Evolutionary conservation across 2,113 vertebrate genomes (phyloP), one percentile per base, ranked within the genome.

Genomic region (Dipodomys spectabilis): DNA sequence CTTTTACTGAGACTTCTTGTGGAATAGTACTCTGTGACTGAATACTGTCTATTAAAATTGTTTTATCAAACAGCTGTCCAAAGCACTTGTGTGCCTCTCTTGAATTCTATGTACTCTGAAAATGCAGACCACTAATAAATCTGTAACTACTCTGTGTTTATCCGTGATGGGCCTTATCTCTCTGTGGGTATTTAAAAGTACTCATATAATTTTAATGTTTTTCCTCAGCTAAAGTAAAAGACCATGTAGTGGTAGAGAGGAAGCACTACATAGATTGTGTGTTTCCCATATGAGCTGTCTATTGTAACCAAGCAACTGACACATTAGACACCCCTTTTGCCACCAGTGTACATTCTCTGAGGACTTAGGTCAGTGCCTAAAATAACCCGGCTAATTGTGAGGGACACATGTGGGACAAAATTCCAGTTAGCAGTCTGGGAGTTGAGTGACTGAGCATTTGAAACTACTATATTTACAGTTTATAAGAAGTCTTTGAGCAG

Each of bases 331-430:
- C 96, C 88, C 97, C 97, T 64, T 96, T 97, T 96, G 96, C 96
- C 96, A 96, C 97, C 97, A 97, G 97, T 96, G 97, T 97, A 96
- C 98, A 98, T 98, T 98, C 98, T 98, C 94, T 94, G 97, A 97
- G 97, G 97, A 97, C 97, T 97, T 98, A 98, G 98, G 98, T 99
- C 98, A 99, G 96, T 20, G 97, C 98, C 97, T 96, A 98, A 99
- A 99, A 99, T 99, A 99, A 97, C 98, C 94, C 96, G 96, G 96
- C 98, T 98, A 97, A 97, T 98, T 98, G 96, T 97, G 97, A 98
- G 97, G 93, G 97, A 88, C 97, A 98, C 98, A 98, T 98, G 98
- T 97, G 68, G 92, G 93, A 91, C 97, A 97, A 98, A 97, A 97
- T 98, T 98, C 98, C 97, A 98, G 97, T 97, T 97, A 97, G 97